Conservation (phyloP, 2,113 vertebrate genomes). For the Limanda limanda region DNA sequence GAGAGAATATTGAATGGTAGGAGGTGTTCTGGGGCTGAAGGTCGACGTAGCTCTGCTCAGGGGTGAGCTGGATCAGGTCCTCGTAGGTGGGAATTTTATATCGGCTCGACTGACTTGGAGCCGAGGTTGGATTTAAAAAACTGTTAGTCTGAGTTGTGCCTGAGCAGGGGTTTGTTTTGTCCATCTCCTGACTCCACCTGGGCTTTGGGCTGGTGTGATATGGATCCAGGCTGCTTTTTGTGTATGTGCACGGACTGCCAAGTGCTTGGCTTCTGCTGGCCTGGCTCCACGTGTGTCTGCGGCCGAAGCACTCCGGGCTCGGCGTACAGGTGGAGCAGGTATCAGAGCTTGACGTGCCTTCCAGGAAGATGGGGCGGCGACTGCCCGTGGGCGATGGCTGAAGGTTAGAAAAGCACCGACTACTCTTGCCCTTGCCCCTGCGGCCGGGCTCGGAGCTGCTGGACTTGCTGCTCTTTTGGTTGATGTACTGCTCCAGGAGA, state of each 20-base stretch:
- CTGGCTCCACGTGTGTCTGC: slow-evolving; percentile 53
- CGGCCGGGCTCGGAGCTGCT: slow-evolving; percentile 26
- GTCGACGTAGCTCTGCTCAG: slow-evolving; percentile 25
- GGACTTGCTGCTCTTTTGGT: slow-evolving; percentile 83
- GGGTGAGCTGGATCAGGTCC: slow-evolving; percentile 58
- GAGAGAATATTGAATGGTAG: slow-evolving; percentile 77
- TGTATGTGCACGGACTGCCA: slow-evolving; percentile 69
- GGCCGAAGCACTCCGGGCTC: slow-evolving; percentile 57
- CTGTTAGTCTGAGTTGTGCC: slow-evolving; percentile 21
- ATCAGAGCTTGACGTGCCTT: slow-evolving; percentile 84
- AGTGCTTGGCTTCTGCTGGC: slow-evolving; percentile 43
- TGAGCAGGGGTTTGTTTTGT: slow-evolving; percentile 34
- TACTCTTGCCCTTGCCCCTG: slow-evolving; percentile 63
- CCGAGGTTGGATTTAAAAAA: slow-evolving; percentile 19
- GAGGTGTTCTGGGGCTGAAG: slow-evolving; percentile 71
- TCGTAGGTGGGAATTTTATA: slow-evolving; percentile 59
- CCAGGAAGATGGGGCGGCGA: slow-evolving; percentile 85
- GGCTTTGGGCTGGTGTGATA: slow-evolving; percentile 22
- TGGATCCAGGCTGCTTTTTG: slow-evolving; percentile 61
- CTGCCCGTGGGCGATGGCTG: slow-evolving; percentile 86
- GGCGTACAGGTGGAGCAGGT: slow-evolving; percentile 90
- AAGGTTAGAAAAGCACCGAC: slow-evolving; percentile 77
- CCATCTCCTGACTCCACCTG: slow-evolving; percentile 6
- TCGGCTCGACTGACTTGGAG: slow-evolving; percentile 29
- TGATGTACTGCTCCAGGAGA: slow-evolving; percentile 89